Percentiles rank a stretch among this genome's conserved stretches.
Evolutionary conservation across 2,888 invertebrate species (phyloP).

Genomic region (Adelognathus sp.): DNA sequence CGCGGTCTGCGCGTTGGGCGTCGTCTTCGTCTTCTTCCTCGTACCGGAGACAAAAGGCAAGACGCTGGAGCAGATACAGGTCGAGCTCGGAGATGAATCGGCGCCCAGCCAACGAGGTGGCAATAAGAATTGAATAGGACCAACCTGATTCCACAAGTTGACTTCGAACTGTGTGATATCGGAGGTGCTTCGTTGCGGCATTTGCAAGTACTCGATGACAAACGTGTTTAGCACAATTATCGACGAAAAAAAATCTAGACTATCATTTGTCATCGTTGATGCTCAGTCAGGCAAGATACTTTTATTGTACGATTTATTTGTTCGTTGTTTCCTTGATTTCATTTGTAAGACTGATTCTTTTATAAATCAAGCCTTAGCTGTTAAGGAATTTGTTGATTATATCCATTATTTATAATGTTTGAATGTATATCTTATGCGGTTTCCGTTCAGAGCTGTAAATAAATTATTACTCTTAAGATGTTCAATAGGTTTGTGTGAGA

Average conservation of each 20-base stretch:
- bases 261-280: constrained; percentile 16
- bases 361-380: constrained; percentile 31
- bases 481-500: not conserved
- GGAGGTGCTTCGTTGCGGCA: too few relatives aligned
- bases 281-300: not conserved
- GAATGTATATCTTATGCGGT: constrained; percentile 11
- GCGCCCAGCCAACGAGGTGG: not conserved
- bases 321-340: constrained; percentile 27
- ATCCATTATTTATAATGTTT: constrained; percentile 40
- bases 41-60: constrained; percentile 84
- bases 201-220: not conserved
- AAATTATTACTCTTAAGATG: constrained; percentile 9
- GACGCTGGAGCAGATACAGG: constrained; percentile 81
- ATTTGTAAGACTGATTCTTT: constrained; percentile 57
- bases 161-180: too few relatives aligned
- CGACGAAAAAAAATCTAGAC: not conserved
- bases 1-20: constrained; percentile 85
- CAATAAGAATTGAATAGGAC: not conserved
- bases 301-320: not conserved
- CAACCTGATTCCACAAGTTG: not conserved
- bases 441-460: constrained; percentile 26
- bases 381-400: constrained; percentile 19
- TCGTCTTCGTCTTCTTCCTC: constrained; percentile 86
- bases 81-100: constrained; percentile 71
- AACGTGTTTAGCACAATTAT: not conserved